Conservation (phyloP, 64 coral and sea anemone species). For the Stylophora pistillata region DNA sequence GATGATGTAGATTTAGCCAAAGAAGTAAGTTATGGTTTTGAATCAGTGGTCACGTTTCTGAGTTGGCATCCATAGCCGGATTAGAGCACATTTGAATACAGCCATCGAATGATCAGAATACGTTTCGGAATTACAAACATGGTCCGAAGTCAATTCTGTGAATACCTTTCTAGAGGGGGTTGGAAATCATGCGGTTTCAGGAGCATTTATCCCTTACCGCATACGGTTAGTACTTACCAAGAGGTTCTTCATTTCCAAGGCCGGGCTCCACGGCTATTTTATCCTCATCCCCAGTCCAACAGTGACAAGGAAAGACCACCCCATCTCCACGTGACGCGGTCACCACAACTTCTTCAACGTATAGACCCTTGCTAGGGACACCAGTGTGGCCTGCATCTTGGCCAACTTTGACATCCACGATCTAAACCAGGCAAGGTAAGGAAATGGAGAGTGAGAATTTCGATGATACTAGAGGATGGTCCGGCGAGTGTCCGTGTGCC, state of each 20-base stretch:
- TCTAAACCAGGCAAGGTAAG: constrained; percentile 9
- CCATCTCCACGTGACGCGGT: constrained; percentile 61
- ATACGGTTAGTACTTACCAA: background rate
- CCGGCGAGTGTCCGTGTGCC: background rate
- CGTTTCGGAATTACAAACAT: no score
- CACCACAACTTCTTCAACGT: constrained; percentile 62
- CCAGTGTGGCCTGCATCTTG: constrained; percentile 33
- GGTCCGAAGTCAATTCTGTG: no score
- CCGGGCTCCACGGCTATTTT: constrained; percentile 21
- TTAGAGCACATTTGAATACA: no score
- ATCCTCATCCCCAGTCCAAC: constrained; percentile 58
- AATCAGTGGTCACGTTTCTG: no score
- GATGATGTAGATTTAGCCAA: no score
- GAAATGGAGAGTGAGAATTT: background rate
- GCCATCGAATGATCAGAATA: no score
- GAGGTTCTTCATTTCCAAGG: constrained; percentile 2
- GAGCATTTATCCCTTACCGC: background rate
- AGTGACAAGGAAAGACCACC: constrained; percentile 43
- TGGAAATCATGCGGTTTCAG: no score
- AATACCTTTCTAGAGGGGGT: no score
- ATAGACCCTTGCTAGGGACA: constrained; percentile 51
- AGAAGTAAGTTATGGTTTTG: no score
- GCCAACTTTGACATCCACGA: constrained; percentile 43
- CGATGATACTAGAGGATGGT: background rate
- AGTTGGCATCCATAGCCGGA: no score